A percentile compares a stretch with the other conserved stretches of the same genome.
Evolutionary conservation across 2,797 vertebrate genomes (phyloP).

Genomic region (Mormyrus proboscirostris): DNA sequence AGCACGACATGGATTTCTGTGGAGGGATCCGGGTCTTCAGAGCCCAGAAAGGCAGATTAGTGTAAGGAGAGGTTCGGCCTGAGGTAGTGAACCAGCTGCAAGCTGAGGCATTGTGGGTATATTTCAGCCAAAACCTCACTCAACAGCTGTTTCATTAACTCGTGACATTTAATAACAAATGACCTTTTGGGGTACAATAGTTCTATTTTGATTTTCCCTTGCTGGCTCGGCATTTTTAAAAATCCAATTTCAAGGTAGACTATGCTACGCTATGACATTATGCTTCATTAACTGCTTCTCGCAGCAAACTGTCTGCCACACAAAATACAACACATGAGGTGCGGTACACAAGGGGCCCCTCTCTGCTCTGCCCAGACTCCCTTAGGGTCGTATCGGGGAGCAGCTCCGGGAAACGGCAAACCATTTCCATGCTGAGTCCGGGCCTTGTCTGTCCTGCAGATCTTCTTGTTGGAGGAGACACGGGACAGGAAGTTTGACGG

Average conservation of each 20-base stretch:
- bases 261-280: neutral
- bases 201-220: neutral
- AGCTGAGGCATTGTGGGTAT: neutral
- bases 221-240: neutral
- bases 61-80: neutral
- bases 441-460: conserved; percentile 50
- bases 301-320: neutral
- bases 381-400: neutral
- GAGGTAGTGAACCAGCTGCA: neutral
- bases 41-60: neutral
- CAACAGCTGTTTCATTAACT: neutral
- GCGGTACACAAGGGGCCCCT: neutral
- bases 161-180: neutral
- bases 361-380: neutral
- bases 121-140: conserved; percentile 4
- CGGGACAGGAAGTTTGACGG: conserved; percentile 93
- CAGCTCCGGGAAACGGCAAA: neutral
- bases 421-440: neutral
- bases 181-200: neutral
- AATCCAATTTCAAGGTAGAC: neutral
- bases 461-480: conserved; percentile 92
- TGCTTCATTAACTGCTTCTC: neutral
- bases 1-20: neutral
- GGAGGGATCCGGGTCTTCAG: neutral
- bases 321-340: too few relatives aligned